These are phyloP conservation scores for Tylochromis polylepis DNA, from an alignment of 2,113 vertebrate genomes.

Conservation along the genomic window DNA sequence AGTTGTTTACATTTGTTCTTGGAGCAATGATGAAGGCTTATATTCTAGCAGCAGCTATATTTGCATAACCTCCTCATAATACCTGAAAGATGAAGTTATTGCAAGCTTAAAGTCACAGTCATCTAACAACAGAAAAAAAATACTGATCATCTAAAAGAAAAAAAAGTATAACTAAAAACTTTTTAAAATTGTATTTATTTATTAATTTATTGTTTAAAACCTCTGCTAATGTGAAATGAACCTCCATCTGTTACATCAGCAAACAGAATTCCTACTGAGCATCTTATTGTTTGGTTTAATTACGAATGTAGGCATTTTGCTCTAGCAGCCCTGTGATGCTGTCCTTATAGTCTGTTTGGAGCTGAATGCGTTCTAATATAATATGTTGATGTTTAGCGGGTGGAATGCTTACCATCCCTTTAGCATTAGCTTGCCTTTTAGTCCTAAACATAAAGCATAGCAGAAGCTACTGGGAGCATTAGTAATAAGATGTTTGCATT, in stretches of 20 bases:
- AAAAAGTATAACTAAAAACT: neutral
- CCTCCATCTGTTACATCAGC: neutral
- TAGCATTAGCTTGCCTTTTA: neutral
- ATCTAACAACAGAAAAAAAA: neutral
- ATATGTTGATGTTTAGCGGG: neutral
- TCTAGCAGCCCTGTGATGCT: neutral
- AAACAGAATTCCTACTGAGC: neutral
- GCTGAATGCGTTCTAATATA: neutral
- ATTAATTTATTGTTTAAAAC: no score
- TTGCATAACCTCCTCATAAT: neutral
- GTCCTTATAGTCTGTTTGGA: neutral
- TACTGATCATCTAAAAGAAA: neutral
- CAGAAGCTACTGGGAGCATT: neutral
- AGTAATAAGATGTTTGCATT: neutral
- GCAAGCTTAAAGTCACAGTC: neutral
- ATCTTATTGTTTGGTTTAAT: neutral
- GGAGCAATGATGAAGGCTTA: neutral
- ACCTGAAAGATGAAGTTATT: neutral
- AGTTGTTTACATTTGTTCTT: neutral
- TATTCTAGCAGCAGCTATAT: neutral
- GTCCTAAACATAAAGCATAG: neutral
- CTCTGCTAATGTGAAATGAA: no score
- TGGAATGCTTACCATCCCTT: neutral
- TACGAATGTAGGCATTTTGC: neutral
- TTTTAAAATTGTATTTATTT: neutral